Percentiles rank a stretch among this genome's conserved stretches.
Evolutionary conservation across 2,888 invertebrate genomes (phyloP).

Genomic region (Lochmaea crataegi): DNA sequence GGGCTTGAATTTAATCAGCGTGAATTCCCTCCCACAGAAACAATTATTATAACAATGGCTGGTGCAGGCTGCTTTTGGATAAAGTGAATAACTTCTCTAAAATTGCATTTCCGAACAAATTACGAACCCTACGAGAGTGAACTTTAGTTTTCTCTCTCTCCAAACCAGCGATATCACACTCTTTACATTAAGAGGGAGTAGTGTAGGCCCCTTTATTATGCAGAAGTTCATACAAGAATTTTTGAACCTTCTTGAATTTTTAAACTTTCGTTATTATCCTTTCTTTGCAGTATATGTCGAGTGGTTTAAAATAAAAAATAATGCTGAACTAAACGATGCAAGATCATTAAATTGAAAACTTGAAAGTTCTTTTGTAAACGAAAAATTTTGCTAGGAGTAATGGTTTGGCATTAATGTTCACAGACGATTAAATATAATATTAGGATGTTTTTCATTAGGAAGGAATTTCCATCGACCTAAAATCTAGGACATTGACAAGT

Average conservation of each 20-base stretch:
- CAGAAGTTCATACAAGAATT: slow-evolving; percentile 13
- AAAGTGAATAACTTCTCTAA: slow-evolving; percentile 26
- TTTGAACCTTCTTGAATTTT: slow-evolving; percentile 12
- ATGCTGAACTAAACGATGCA: not conserved
- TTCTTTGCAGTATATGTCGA: not conserved
- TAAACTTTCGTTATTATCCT: slow-evolving; percentile 12
- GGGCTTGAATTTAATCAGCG: slow-evolving; percentile 30
- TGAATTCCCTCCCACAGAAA: slow-evolving; percentile 23
- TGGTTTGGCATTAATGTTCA: not conserved
- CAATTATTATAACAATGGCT: slow-evolving; percentile 31
- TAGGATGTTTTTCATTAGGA: not conserved
- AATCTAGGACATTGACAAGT: no score
- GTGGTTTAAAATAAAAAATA: slow-evolving; percentile 5
- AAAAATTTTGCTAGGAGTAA: not conserved
- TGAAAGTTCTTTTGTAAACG: not conserved
- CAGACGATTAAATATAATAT: no score
- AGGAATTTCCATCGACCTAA: not conserved
- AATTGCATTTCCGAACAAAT: slow-evolving; percentile 33
- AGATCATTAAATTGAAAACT: not conserved
- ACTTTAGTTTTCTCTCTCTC: slow-evolving; percentile 2
- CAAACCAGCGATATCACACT: slow-evolving; percentile 1
- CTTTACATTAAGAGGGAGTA: not conserved
- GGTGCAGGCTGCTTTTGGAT: slow-evolving; percentile 9
- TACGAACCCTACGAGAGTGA: slow-evolving; percentile 18
- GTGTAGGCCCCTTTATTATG: slow-evolving; percentile 8